Conservation (phyloP, 2,888 invertebrate genomes). For the Dorcus parallelipipedus region DNA sequence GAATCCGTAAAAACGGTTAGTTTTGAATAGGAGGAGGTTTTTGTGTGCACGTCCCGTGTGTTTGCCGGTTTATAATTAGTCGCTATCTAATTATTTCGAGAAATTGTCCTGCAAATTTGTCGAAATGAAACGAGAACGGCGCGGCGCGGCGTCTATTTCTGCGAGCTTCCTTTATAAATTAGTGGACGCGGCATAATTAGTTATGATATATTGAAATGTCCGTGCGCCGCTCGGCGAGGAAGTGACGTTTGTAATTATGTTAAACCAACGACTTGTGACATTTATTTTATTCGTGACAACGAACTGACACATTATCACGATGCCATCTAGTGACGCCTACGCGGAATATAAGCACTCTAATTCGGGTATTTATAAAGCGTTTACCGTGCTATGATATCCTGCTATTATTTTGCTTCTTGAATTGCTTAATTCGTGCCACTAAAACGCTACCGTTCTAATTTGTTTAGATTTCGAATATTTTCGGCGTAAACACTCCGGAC, state of each 20-base stretch:
- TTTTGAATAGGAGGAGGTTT: background rate
- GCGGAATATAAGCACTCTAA: background rate
- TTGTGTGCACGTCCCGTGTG: no score
- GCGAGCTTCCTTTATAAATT: no score
- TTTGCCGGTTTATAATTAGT: no score
- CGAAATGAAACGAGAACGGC: no score
- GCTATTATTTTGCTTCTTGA: conserved; percentile 5
- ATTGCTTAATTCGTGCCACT: background rate
- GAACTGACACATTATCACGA: conserved; percentile 6
- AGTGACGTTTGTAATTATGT: conserved; percentile 11
- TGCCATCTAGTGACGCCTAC: conserved; percentile 5
- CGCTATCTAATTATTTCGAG: no score
- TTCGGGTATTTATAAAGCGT: conserved; percentile 8
- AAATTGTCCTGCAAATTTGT: no score
- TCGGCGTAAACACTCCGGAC: conserved; percentile 9
- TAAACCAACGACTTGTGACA: conserved; percentile 13
- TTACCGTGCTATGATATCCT: conserved; percentile 5
- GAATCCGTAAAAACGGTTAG: background rate
- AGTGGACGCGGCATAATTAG: background rate
- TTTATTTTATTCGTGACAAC: conserved; percentile 9
- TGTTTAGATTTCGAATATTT: background rate
- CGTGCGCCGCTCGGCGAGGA: conserved; percentile 3
- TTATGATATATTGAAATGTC: background rate
- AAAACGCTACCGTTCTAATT: background rate
- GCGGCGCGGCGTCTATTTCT: no score